These are phyloP conservation scores for Proales similis DNA, from an alignment of 1,140 invertebrate genomes.

Conservation along the genomic window DNA sequence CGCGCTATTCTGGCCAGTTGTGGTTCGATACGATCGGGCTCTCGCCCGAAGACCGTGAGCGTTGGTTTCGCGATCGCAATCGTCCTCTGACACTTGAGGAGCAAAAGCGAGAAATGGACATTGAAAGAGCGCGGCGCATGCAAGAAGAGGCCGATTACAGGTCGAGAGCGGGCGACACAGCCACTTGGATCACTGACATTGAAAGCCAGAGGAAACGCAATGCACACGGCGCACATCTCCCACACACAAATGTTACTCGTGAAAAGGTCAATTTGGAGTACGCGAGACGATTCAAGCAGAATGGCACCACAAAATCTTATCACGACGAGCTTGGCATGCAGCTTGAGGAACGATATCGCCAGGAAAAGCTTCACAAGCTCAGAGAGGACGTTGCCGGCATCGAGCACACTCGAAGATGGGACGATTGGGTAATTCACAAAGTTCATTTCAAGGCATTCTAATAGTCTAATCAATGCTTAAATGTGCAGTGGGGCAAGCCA, in stretches of 20 bases:
- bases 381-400: constrained; percentile 31
- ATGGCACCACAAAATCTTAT: constrained; percentile 6
- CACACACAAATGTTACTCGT: constrained; percentile 19
- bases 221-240: constrained; percentile 11
- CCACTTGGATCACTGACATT: constrained; percentile 29
- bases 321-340: constrained; percentile 28
- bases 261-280: constrained; percentile 36
- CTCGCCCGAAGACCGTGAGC: constrained; percentile 1
- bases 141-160: constrained; percentile 15
- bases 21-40: constrained; percentile 20
- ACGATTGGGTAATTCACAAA: constrained; percentile 21
- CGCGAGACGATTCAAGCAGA: background rate
- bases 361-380: constrained; percentile 28
- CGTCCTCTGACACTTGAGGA: constrained; percentile 26
- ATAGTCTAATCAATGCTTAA: background rate
- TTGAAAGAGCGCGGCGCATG: background rate
- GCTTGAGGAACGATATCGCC: constrained; percentile 26
- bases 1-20: constrained; percentile 26
- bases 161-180: constrained; percentile 21
- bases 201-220: constrained; percentile 16
- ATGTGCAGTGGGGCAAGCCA: constrained; percentile 19
- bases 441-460: background rate
- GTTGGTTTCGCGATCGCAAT: constrained; percentile 20
- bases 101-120: constrained; percentile 33
- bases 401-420: constrained; percentile 34